A percentile compares a stretch with the other conserved stretches of the same genome.
Conservation (phyloP, 2,888 invertebrate genomes). For the Operophtera brumata region DNA sequence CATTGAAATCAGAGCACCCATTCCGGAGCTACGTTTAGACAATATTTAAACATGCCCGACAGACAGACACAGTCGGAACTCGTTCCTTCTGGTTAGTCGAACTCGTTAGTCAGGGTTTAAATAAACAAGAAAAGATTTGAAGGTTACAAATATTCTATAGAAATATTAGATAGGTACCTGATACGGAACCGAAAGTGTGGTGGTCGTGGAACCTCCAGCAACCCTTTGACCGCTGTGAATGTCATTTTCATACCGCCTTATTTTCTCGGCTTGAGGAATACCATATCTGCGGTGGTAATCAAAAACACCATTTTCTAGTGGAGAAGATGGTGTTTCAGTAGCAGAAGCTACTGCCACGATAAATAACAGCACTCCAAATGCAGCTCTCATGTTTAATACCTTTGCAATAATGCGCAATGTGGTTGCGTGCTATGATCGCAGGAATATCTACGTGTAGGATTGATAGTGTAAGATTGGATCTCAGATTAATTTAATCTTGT, state of each 20-base stretch:
- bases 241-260: constrained; percentile 41
- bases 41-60: no score
- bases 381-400: not conserved
- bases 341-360: constrained; percentile 23
- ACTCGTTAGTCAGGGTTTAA: no score
- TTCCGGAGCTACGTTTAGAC: no score
- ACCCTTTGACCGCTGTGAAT: constrained; percentile 34
- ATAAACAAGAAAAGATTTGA: no score
- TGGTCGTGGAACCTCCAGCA: constrained; percentile 43
- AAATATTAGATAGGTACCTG: constrained; percentile 32
- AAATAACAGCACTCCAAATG: constrained; percentile 18
- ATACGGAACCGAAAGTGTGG: constrained; percentile 40
- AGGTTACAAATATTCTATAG: no score
- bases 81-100: no score
- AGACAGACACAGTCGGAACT: no score
- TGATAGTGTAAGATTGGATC: no score
- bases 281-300: constrained; percentile 45
- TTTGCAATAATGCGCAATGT: not conserved
- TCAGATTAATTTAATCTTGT: no score
- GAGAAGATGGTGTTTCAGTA: constrained; percentile 17
- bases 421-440: not conserved
- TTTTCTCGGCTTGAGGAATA: constrained; percentile 43
- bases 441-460: no score
- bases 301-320: constrained; percentile 35
- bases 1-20: no score